Percentiles rank a stretch among this genome's conserved stretches.
phyloP scores from a whole-genome alignment of 2,113 vertebrate species.

The Pangasianodon hypophthalmus region DNA sequence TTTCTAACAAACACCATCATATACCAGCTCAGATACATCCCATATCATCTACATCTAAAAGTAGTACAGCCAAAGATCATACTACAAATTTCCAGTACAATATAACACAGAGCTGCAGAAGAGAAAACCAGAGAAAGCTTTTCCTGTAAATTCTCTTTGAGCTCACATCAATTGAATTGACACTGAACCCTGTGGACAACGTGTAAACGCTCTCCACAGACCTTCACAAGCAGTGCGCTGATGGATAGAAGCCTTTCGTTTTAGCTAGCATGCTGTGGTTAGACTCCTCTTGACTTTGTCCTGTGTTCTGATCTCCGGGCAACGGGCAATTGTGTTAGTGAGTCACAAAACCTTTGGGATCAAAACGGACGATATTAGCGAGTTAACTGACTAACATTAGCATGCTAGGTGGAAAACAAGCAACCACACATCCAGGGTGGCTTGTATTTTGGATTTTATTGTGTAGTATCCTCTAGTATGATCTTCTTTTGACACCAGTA shows the following conservation, averaged over 20 bases:
- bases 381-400: background rate
- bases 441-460: background rate
- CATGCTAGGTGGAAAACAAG: background rate
- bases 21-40: background rate
- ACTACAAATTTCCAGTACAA: background rate
- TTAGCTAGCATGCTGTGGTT: background rate
- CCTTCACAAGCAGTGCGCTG: background rate
- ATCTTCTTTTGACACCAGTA: background rate
- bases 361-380: background rate
- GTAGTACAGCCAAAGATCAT: background rate
- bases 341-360: background rate
- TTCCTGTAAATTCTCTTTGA: background rate
- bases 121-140: background rate
- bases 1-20: background rate
- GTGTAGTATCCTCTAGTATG: background rate
- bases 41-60: background rate
- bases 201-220: background rate
- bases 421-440: background rate
- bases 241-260: background rate
- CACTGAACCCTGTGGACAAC: background rate
- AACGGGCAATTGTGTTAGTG: background rate
- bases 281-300: background rate
- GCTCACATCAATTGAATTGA: background rate
- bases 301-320: background rate
- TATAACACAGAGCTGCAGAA: background rate